Evolutionary conservation across 2,888 invertebrate species (phyloP).

Genomic region (Mythimna ferrago): DNA sequence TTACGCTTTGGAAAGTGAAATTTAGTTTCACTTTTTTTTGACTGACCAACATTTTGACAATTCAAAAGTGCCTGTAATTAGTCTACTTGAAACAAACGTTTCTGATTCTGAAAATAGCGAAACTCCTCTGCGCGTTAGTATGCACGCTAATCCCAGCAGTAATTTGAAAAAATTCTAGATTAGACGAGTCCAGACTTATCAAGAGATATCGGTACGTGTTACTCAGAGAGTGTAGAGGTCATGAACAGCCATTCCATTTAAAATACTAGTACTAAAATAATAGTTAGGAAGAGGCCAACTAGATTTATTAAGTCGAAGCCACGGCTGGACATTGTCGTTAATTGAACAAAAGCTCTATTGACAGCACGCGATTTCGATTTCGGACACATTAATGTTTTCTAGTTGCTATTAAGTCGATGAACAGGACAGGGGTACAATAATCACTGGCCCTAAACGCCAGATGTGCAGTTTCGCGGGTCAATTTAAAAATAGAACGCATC

Average conservation of each 20-base stretch:
- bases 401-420: conserved; percentile 15
- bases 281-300: not conserved
- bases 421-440: conserved; percentile 36
- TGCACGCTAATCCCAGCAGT: no score
- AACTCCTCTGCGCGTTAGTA: no score
- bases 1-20: no score
- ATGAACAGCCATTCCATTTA: not conserved
- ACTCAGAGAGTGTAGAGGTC: not conserved
- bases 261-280: not conserved
- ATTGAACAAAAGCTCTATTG: conserved; percentile 47
- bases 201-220: not conserved
- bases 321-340: conserved; percentile 32
- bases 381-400: conserved; percentile 26
- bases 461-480: conserved; percentile 51
- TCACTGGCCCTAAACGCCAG: conserved; percentile 48
- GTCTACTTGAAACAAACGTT: no score
- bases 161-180: no score
- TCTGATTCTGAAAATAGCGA: not conserved
- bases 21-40: no score
- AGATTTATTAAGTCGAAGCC: conserved; percentile 3
- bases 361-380: conserved; percentile 27
- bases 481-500: conserved; percentile 58
- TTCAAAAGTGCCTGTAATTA: no score
- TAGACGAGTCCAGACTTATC: not conserved
- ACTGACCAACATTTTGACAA: no score